Conservation (phyloP, 2,888 invertebrate species). For the Byasa hedistus region DNA sequence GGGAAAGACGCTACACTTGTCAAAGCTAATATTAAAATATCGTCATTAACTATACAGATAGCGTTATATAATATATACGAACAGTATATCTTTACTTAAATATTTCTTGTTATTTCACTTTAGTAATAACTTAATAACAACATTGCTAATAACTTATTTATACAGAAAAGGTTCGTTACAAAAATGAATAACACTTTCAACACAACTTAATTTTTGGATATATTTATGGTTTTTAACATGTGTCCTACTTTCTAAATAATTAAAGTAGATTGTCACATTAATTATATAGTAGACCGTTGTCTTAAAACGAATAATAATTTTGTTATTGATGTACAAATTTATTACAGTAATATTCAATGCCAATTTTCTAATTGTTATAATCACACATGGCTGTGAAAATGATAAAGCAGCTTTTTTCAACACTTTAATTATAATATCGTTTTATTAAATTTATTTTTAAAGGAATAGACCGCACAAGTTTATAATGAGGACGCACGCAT, state of each 20-base stretch:
- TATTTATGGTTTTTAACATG: neutral
- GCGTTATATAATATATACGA: too few species aligned
- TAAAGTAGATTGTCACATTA: neutral
- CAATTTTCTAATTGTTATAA: slow-evolving; percentile 60
- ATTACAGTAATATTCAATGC: slow-evolving; percentile 54
- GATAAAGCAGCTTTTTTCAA: slow-evolving; percentile 39
- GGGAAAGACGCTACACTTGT: too few species aligned
- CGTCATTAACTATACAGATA: too few species aligned
- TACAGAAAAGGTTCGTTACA: too few species aligned
- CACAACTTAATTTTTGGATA: neutral
- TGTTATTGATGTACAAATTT: slow-evolving; percentile 48
- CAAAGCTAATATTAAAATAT: too few species aligned
- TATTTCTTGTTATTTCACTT: too few species aligned
- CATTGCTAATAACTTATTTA: too few species aligned
- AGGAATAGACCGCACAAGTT: too few species aligned
- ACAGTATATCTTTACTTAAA: too few species aligned
- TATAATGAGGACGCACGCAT: too few species aligned
- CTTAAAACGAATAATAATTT: slow-evolving; percentile 33
- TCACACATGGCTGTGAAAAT: slow-evolving; percentile 47
- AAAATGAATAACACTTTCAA: too few species aligned
- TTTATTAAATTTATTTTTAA: neutral
- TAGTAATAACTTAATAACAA: too few species aligned
- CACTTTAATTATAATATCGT: slow-evolving; percentile 12
- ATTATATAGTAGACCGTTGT: slow-evolving; percentile 12
- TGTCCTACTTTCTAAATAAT: neutral